These are phyloP conservation scores for Dipodomys spectabilis DNA, from an alignment of 2,113 vertebrate species.

Conservation along the genomic window DNA sequence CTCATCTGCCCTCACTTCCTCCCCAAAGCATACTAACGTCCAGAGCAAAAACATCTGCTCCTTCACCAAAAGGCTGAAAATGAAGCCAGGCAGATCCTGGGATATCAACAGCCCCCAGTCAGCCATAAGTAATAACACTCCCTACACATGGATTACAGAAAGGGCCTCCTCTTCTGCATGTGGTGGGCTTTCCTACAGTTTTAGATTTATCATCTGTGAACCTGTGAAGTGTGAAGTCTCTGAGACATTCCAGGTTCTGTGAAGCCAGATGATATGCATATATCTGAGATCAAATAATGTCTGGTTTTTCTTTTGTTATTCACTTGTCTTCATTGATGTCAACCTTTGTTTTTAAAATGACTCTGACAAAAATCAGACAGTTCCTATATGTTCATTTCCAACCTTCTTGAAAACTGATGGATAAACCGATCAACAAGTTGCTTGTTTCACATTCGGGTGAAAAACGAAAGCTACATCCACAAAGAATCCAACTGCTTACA, in stretches of 20 bases:
- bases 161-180: background rate
- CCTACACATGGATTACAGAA: background rate
- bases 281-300: background rate
- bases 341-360: slow-evolving; percentile 11
- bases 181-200: background rate
- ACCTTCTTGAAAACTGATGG: background rate
- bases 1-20: background rate
- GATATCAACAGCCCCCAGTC: background rate
- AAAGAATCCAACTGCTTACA: background rate
- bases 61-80: background rate
- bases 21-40: background rate
- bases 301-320: background rate
- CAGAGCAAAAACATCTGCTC: background rate
- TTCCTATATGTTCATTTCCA: background rate
- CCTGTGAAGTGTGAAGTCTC: background rate
- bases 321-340: no score
- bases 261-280: background rate
- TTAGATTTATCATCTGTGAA: background rate
- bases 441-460: background rate
- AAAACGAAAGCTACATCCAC: background rate
- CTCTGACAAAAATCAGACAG: background rate
- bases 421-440: background rate
- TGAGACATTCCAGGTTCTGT: background rate
- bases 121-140: background rate
- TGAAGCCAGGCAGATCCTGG: background rate